Conservation (phyloP, 2,888 invertebrate species). For the Anoplius nigerrimus region DNA sequence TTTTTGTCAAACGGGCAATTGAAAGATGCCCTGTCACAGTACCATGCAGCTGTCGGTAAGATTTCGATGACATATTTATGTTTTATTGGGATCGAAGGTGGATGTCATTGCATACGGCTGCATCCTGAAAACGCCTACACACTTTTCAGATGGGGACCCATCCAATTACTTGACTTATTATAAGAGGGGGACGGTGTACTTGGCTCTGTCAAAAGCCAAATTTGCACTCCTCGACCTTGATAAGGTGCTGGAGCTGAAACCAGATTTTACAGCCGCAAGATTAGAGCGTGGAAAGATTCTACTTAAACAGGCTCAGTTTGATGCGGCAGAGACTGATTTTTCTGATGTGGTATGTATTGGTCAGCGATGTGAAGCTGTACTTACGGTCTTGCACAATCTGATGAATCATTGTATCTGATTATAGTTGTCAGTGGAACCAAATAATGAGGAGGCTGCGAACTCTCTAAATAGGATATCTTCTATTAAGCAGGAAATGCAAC, state of each 20-base stretch:
- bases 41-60: conserved; percentile 97
- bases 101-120: background rate
- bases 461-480: conserved; percentile 83
- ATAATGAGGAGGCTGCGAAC: conserved; percentile 84
- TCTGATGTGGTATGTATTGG: conserved; percentile 85
- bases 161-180: conserved; percentile 97
- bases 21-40: conserved; percentile 96
- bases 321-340: conserved; percentile 89
- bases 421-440: conserved; percentile 83
- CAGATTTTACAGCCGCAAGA: conserved; percentile 94
- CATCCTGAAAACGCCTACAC: background rate
- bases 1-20: conserved; percentile 94
- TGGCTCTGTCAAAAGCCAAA: conserved; percentile 96
- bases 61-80: background rate
- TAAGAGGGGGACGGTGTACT: conserved; percentile 95
- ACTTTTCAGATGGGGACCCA: conserved; percentile 90
- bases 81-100: background rate
- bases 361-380: background rate
- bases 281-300: conserved; percentile 90
- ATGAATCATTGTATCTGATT: conserved; percentile 28
- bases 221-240: conserved; percentile 96
- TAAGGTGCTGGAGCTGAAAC: conserved; percentile 93
- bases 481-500: conserved; percentile 80
- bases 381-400: conserved; percentile 3
- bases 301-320: conserved; percentile 91